Percentiles rank a stretch among this genome's conserved stretches.
Evolutionary conservation across 2,113 vertebrate genomes (phyloP).

Genomic region (Chitala chitala): DNA sequence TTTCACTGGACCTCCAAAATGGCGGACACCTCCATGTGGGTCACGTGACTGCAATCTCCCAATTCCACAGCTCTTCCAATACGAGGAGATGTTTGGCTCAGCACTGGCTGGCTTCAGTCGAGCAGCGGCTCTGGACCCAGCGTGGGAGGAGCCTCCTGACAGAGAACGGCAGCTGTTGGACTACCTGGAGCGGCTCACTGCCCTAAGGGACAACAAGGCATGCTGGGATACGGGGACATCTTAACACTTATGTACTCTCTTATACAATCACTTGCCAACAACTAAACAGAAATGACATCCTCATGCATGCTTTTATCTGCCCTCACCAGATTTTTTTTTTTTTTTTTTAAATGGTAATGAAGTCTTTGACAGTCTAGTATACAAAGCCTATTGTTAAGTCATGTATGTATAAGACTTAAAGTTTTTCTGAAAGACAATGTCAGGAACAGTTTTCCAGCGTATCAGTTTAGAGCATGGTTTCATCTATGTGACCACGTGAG

Average conservation of each 20-base stretch:
- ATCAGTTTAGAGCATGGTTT: no score
- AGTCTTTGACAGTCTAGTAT: no score
- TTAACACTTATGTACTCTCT: neutral
- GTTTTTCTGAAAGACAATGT: no score
- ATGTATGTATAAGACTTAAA: no score
- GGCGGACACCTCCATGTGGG: no score
- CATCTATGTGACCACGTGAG: neutral
- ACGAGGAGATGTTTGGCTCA: slow-evolving; percentile 78
- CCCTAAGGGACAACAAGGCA: slow-evolving; percentile 76
- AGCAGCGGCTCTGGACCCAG: slow-evolving; percentile 72
- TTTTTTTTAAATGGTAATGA: neutral
- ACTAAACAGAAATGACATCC: neutral
- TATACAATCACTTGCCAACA: neutral
- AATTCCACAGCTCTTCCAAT: slow-evolving; percentile 70
- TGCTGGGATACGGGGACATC: neutral
- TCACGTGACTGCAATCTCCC: neutral
- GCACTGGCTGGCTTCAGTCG: slow-evolving; percentile 73
- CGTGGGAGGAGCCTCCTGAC: slow-evolving; percentile 67
- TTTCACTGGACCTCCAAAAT: no score
- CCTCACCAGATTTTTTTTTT: no score
- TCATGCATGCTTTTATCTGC: neutral
- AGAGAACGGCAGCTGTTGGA: slow-evolving; percentile 73
- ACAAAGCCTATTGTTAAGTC: no score
- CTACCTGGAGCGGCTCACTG: slow-evolving; percentile 69
- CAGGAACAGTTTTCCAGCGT: no score